phyloP scores from a whole-genome alignment of 2,113 vertebrate species.

The Anas platyrhynchos region DNA sequence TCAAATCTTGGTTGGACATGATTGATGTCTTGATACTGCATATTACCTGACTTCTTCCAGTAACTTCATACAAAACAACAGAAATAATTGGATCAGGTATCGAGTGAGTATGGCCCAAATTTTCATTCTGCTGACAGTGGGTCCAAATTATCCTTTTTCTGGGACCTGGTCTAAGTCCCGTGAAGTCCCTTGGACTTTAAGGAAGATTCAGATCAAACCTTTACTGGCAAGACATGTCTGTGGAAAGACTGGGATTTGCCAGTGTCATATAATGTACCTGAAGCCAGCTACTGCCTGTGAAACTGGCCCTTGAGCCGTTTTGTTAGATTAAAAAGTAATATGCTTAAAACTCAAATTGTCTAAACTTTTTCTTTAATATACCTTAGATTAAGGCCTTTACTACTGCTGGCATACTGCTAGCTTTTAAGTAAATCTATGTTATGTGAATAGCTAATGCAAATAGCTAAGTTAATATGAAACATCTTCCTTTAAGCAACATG shows the following conservation, averaged over 20 bases:
- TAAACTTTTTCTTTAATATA: background rate
- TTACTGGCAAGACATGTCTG: background rate
- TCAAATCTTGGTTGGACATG: background rate
- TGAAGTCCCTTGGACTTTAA: background rate
- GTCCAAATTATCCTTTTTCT: background rate
- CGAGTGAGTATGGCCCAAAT: background rate
- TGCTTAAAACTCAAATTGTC: background rate
- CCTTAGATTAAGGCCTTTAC: background rate
- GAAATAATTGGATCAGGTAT: background rate
- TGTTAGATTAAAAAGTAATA: background rate
- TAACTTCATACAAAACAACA: background rate
- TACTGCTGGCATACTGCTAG: background rate
- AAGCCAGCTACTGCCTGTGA: background rate
- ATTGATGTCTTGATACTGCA: background rate
- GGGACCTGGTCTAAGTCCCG: background rate
- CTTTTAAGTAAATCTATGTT: slow-evolving; percentile 4
- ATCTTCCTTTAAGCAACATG: background rate
- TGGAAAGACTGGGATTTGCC: background rate
- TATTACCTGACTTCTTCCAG: background rate
- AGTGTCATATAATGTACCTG: accelerated
- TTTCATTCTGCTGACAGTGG: background rate
- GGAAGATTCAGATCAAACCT: background rate
- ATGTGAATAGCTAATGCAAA: background rate
- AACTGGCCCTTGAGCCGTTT: background rate
- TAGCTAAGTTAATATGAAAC: background rate